A percentile compares a stretch with the other conserved stretches of the same genome.
phyloP scores from a whole-genome alignment of 2,888 invertebrate genomes.

The Cantharis nigra region DNA sequence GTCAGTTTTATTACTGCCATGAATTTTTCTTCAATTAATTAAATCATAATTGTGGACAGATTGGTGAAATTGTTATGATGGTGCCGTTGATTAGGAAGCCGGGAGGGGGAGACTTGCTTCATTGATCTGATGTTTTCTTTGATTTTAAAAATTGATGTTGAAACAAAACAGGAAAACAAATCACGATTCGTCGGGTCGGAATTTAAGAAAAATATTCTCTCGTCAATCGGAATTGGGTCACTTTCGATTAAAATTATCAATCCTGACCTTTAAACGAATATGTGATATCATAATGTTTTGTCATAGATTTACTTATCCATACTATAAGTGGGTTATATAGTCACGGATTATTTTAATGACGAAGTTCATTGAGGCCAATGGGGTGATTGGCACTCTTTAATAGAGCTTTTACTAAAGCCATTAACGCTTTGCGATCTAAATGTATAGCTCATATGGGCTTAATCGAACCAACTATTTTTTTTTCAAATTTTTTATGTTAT shows the following conservation, averaged over 20 bases:
- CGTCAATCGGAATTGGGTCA: background rate
- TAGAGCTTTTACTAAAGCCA: no score
- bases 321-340: background rate
- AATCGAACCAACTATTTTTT: no score
- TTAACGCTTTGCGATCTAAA: no score
- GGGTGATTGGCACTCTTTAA: background rate
- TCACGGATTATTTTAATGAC: background rate
- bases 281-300: background rate
- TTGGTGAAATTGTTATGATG: no score
- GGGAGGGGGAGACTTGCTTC: no score
- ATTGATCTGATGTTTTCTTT: no score
- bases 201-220: background rate
- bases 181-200: background rate
- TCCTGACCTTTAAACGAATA: background rate
- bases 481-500: no score
- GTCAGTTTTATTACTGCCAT: no score
- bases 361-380: background rate
- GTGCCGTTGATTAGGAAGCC: background rate
- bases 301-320: background rate
- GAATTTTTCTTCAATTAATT: no score
- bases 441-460: no score
- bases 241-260: background rate
- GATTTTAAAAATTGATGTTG: no score
- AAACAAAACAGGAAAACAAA: background rate
- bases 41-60: no score